Conservation (phyloP, 2,113 vertebrate species). For the Eulemur rufifrons region DNA sequence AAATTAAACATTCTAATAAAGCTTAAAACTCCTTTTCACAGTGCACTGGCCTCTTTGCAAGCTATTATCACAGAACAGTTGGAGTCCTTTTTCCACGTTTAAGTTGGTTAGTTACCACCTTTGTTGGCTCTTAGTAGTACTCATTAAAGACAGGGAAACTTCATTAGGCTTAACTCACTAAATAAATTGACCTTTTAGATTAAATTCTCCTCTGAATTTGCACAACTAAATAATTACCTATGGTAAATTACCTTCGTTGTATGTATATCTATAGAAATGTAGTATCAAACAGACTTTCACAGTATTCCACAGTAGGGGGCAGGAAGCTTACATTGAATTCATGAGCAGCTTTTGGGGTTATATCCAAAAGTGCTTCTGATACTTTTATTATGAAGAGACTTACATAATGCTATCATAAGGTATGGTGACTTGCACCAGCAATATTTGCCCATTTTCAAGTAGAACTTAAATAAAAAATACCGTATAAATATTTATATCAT, state of each 20-base stretch:
- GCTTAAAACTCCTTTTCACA: neutral
- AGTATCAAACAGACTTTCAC: neutral
- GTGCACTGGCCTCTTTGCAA: neutral
- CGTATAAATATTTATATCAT: neutral
- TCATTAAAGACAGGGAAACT: neutral
- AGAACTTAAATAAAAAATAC: neutral
- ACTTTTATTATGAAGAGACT: neutral
- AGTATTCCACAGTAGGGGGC: neutral
- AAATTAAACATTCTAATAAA: neutral
- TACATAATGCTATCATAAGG: neutral
- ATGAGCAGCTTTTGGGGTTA: neutral
- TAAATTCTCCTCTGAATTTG: constrained; percentile 29
- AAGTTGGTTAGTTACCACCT: neutral
- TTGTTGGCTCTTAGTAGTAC: neutral
- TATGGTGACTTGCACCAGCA: neutral
- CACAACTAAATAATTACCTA: neutral
- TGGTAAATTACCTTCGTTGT: neutral
- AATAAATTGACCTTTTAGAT: constrained; percentile 18
- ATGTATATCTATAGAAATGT: neutral
- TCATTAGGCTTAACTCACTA: neutral
- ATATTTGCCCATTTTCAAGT: neutral
- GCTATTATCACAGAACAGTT: neutral
- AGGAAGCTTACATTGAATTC: neutral
- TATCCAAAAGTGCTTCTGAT: neutral
- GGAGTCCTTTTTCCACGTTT: neutral